Conservation (phyloP, 2,888 invertebrate species). For the Drosophila picticornis region DNA sequence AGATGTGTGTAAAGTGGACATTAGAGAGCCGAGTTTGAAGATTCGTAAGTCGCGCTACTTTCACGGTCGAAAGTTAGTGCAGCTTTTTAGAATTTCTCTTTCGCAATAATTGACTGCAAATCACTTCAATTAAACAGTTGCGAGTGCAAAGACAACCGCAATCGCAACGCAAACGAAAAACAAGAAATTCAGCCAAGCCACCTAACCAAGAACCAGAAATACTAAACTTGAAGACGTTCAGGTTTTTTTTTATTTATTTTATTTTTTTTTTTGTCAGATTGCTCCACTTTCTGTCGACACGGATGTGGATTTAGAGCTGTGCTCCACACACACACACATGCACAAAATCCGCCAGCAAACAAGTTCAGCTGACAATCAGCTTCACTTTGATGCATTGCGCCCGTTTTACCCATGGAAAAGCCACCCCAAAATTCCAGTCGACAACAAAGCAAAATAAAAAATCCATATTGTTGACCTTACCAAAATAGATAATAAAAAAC, state of each 20-base stretch:
- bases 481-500: conserved; percentile 48
- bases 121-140: conserved; percentile 74
- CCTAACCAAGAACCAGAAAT: conserved; percentile 66
- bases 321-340: conserved; percentile 31
- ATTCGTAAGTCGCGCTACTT: conserved; percentile 57
- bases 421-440: conserved; percentile 24
- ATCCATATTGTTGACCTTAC: conserved; percentile 46
- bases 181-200: conserved; percentile 35
- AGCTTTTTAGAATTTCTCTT: conserved; percentile 75
- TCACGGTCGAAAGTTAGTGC: conserved; percentile 71
- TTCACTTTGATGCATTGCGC: conserved; percentile 58
- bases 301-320: conserved; percentile 67
- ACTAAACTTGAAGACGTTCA: conserved; percentile 54
- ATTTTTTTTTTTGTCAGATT: conserved; percentile 24
- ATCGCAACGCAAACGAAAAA: conserved; percentile 19
- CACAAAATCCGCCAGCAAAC: conserved; percentile 64
- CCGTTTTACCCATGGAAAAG: conserved; percentile 45
- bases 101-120: conserved; percentile 78
- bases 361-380: conserved; percentile 78
- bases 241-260: conserved; percentile 47
- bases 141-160: conserved; percentile 51
- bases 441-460: conserved; percentile 6
- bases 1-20: conserved; percentile 35
- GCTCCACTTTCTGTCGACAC: conserved; percentile 75
- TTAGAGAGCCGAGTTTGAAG: conserved; percentile 13